Evolutionary conservation across 2,888 invertebrate genomes (phyloP).

Genomic region (Operophtera brumata): DNA sequence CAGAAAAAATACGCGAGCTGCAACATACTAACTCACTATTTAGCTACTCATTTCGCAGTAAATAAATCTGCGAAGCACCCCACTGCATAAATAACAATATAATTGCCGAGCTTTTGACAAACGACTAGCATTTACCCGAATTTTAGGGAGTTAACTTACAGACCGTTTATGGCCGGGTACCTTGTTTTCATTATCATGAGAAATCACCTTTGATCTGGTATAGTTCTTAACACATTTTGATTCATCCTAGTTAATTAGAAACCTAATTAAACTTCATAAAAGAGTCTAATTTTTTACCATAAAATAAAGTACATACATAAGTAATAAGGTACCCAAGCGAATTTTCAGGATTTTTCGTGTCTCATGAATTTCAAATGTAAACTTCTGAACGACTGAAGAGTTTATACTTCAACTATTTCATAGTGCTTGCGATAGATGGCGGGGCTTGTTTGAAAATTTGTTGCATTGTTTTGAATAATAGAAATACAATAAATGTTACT

Average conservation of each 20-base stretch:
- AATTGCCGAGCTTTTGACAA: conserved; percentile 72
- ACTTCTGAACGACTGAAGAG: background rate
- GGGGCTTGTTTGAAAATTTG: background rate
- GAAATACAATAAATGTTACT: too few relatives aligned
- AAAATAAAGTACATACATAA: too few relatives aligned
- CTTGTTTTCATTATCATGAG: conserved; percentile 20
- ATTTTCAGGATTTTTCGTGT: too few relatives aligned
- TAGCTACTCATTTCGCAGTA: conserved; percentile 20
- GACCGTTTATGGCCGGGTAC: conserved; percentile 27
- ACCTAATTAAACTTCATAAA: too few relatives aligned
- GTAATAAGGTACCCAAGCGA: too few relatives aligned
- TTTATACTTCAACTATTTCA: background rate
- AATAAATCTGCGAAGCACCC: conserved; percentile 60
- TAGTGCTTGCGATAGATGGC: conserved; percentile 4
- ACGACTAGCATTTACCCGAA: conserved; percentile 54
- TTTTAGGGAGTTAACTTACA: conserved; percentile 35
- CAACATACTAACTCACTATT: conserved; percentile 2
- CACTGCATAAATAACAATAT: conserved; percentile 70
- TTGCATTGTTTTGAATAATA: too few relatives aligned
- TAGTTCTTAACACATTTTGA: background rate
- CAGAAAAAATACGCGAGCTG: background rate
- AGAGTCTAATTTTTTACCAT: too few relatives aligned
- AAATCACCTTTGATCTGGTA: background rate
- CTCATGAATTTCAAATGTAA: too few relatives aligned
- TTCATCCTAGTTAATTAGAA: too few relatives aligned